Base-by-base conservation (phyloP, 2,888 invertebrate genomes). In the Ptilodon capucinus region DNA sequence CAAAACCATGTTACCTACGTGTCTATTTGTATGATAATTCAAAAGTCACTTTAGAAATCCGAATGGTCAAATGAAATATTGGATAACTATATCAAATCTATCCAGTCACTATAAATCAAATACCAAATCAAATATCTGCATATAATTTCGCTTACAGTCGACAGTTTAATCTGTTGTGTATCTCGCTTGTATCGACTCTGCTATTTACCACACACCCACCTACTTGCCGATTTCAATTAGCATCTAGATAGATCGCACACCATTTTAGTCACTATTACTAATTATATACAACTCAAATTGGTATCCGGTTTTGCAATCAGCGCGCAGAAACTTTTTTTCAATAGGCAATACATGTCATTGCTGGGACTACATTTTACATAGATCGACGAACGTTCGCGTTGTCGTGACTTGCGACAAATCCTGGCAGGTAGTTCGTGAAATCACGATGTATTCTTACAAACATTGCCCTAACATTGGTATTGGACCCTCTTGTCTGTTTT, bases 311-410 rank as follows among this genome's bases (percentile, higher is more conserved):
- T n/a, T 28, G 4, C 11, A 28, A 28, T 28, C n/a, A n/a, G n/a
- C 28, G 5, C 11, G 28, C 48, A 43, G n/a, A 53, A 54, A 47
- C 32, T 41, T 52, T 60, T 54, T 42, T 34, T 48, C 51, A 51
- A 56, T 57, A 44, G 46, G 41, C 46, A 48, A 53, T 60, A 57
- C 48, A 44, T 60, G 64, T 59, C 57, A 49, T n/a, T n/a, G n/a
- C n/a, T n/a, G n/a, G n/a, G n/a, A n/a, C n/a, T n/a, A n/a, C n/a
- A n/a, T n/a, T n/a, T n/a, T n/a, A n/a, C n/a, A n/a, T n/a, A n/a
- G n/a, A n/a, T n/a, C n/a, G n/a, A n/a, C n/a, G n/a, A n/a, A n/a
- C n/a, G n/a, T n/a, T n/a, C n/a, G n/a, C n/a, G n/a, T n/a, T n/a
- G n/a, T n/a, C n/a, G n/a, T n/a, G n/a, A n/a, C n/a, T n/a, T n/a